phyloP scores from a whole-genome alignment of 1,140 invertebrate genomes.

The Zophobas morio region DNA sequence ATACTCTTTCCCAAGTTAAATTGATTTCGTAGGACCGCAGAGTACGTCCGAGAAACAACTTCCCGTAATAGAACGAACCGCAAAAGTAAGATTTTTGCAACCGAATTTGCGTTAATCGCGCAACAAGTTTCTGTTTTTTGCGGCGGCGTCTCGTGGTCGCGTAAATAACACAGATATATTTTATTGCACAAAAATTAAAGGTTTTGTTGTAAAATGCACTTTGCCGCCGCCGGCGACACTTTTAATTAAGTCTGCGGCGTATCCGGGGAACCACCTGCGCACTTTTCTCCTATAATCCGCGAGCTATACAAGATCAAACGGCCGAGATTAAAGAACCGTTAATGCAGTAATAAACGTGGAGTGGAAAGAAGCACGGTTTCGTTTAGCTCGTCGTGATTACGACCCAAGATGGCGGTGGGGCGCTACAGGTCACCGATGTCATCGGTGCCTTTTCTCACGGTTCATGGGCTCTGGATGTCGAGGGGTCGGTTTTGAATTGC shows the following conservation, averaged over 20 bases:
- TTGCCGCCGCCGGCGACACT: neutral
- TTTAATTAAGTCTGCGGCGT: slow-evolving; percentile 27
- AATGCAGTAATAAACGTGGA: slow-evolving; percentile 42
- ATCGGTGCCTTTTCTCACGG: slow-evolving; percentile 26
- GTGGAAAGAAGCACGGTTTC: slow-evolving; percentile 31
- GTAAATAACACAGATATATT: too few species aligned
- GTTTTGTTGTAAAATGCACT: too few species aligned
- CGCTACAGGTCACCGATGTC: slow-evolving; percentile 26
- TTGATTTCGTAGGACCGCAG: slow-evolving; percentile 42
- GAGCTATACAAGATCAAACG: slow-evolving; percentile 41
- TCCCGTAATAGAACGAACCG: too few species aligned
- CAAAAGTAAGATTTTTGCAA: too few species aligned
- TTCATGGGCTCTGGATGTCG: slow-evolving; percentile 17
- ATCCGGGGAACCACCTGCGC: slow-evolving; percentile 12
- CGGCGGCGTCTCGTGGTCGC: too few species aligned
- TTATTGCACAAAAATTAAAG: too few species aligned
- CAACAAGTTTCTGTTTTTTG: too few species aligned
- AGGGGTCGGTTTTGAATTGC: slow-evolving; percentile 31
- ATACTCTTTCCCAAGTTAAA: slow-evolving; percentile 28
- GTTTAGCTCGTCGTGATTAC: slow-evolving; percentile 43
- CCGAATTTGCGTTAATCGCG: too few species aligned
- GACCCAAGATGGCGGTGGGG: slow-evolving; percentile 19
- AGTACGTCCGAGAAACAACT: neutral
- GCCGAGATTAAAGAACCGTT: slow-evolving; percentile 45
- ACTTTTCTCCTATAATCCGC: neutral